phyloP scores from a whole-genome alignment of 2,888 invertebrate species.

The Allygus modestus region DNA sequence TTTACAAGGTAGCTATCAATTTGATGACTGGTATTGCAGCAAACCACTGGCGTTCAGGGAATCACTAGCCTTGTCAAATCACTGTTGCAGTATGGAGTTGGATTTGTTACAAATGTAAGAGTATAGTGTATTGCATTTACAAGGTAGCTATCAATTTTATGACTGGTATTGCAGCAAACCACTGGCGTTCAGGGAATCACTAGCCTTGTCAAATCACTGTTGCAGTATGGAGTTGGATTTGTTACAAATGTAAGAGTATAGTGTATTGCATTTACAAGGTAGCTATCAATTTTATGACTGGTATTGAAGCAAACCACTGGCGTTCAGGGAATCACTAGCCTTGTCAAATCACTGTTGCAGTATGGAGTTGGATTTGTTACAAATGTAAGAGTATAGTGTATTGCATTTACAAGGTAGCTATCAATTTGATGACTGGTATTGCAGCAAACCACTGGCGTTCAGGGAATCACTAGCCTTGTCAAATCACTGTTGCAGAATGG shows the following conservation, averaged over 20 bases:
- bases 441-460: too few species aligned
- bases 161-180: too few species aligned
- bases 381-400: slow-evolving; percentile 69
- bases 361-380: slow-evolving; percentile 76
- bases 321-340: slow-evolving; percentile 74
- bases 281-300: neutral
- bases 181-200: slow-evolving; percentile 75
- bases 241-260: slow-evolving; percentile 71
- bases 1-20: neutral
- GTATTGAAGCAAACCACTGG: too few species aligned
- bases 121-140: neutral
- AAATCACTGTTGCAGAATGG: slow-evolving; percentile 77
- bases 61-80: slow-evolving; percentile 76
- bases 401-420: too few species aligned
- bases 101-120: slow-evolving; percentile 72
- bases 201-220: slow-evolving; percentile 76
- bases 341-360: slow-evolving; percentile 77
- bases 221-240: slow-evolving; percentile 77
- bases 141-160: neutral
- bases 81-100: slow-evolving; percentile 77
- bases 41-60: too few species aligned
- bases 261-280: too few species aligned
- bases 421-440: too few species aligned
- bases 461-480: slow-evolving; percentile 76
- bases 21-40: too few species aligned